Conservation (phyloP, 2,797 vertebrate species). For the Sarcoramphus papa region DNA sequence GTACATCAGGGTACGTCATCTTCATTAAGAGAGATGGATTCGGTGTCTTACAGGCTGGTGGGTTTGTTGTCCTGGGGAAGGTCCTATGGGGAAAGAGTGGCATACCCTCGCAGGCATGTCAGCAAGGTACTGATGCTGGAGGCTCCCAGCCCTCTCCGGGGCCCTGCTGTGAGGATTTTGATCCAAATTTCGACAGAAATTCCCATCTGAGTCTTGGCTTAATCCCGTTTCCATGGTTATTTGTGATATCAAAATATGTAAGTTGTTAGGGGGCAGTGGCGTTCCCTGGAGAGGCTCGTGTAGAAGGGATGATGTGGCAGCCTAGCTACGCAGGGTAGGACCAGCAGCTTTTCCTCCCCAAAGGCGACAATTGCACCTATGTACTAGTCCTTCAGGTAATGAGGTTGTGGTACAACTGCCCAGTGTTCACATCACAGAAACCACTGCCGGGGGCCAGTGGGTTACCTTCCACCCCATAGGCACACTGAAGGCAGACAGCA, state of each 20-base stretch:
- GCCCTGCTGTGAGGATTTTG: not conserved
- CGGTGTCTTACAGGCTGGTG: not conserved
- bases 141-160: accelerated
- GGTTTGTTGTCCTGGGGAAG: not conserved
- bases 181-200: not conserved
- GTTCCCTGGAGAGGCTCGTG: not conserved
- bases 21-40: not conserved
- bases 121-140: not conserved
- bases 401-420: not conserved
- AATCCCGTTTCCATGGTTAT: not conserved
- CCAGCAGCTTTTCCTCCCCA: not conserved
- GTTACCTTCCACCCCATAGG: not conserved
- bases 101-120: not conserved
- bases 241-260: not conserved
- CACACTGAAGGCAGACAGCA: not conserved
- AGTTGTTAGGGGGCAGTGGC: not conserved
- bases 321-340: not conserved
- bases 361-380: accelerated
- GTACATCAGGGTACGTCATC: not conserved
- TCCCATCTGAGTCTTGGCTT: not conserved
- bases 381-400: not conserved
- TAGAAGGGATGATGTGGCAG: not conserved
- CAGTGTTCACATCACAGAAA: not conserved
- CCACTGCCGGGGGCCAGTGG: not conserved
- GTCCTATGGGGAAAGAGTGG: not conserved